Evolutionary conservation across 2,888 invertebrate species (phyloP), one percentile per base, ranked within the genome.

Genomic region (Pollenia angustigena): DNA sequence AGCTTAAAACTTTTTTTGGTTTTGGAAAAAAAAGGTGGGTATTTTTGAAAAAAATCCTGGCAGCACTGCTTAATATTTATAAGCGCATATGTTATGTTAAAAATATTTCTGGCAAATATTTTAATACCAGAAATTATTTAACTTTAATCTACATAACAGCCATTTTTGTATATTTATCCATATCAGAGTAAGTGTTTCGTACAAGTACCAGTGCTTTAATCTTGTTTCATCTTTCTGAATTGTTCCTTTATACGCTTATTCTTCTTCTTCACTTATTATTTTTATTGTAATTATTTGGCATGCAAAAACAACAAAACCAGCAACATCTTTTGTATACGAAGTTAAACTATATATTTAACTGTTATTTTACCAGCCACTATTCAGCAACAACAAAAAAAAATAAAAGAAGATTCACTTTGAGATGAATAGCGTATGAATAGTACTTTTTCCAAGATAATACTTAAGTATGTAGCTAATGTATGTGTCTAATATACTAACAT

Each of bases 331-430:
- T 54, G 44, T 48, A 16, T 42, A 44, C 42, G 10, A 18, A 81
- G 78, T 81, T 75, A 78, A 62, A 69, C 62, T 72, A 32, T 48
- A 68, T 58, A 50, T 71, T 87, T 87, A 87, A 87, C 87, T 81
- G 87, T 81, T 76, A 12, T 80, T 64, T 56, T 71, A 66, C 11
- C 74, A 85, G 32, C 46, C 54, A 50, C 18, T 84, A 18, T 48
- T 66, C 16, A 64, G 32, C 6, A 32, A 32, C 32, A 32, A 6
- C 32, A 32, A 32, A 23, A 16, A 14, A 16, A 66, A 68, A 58
- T 9, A 64, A 44, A 76, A 46, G 32, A 78, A 69, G 68, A 80
- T 60, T 54, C 52, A 54, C 66, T 74, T 80, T 54, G 46, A 48
- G 68, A 84, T 74, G 52, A 79, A 78, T 18, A 52, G 62, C 32